Percentiles rank a stretch among this genome's conserved stretches.
Evolutionary conservation across 2,888 invertebrate genomes (phyloP).

Genomic region (Orthosia gracilis): DNA sequence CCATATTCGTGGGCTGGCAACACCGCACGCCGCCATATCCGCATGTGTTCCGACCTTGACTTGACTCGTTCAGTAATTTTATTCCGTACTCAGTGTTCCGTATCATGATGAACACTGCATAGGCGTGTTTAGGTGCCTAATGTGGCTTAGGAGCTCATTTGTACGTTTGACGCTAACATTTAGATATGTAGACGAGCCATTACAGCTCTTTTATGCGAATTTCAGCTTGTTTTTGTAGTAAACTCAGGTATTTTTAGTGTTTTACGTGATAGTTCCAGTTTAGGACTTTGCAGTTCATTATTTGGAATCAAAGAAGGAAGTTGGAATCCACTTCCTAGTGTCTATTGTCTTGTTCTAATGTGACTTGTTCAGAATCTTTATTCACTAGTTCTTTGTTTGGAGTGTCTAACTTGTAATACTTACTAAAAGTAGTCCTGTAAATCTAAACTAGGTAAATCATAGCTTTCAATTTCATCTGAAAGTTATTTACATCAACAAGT

Average conservation of each 20-base stretch:
- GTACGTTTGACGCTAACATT: constrained; percentile 55
- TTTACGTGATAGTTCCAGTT: constrained; percentile 9
- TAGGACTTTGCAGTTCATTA: constrained; percentile 26
- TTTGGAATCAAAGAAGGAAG: constrained; percentile 41
- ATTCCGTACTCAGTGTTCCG: constrained; percentile 87
- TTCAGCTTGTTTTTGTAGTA: constrained; percentile 29
- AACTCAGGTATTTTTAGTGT: background rate
- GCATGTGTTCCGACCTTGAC: constrained; percentile 84
- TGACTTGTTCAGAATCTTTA: constrained; percentile 27
- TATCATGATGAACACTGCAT: constrained; percentile 81
- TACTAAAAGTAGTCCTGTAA: constrained; percentile 2
- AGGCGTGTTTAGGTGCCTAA: constrained; percentile 74
- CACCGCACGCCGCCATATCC: constrained; percentile 83
- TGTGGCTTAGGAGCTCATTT: constrained; percentile 62
- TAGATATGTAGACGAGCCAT: constrained; percentile 46
- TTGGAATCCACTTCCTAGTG: constrained; percentile 27
- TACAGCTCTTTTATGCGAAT: constrained; percentile 36
- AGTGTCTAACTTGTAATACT: background rate
- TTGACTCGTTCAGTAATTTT: constrained; percentile 81
- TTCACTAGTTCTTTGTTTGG: constrained; percentile 30
- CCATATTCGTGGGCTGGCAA: constrained; percentile 77
- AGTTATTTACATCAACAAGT: constrained; percentile 24
- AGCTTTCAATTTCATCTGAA: constrained; percentile 51
- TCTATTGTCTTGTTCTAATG: constrained; percentile 31
- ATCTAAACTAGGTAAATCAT: background rate